Evolutionary conservation across 2,113 vertebrate species (phyloP), one percentile per base, ranked within the genome.

Genomic region (Empidonax alnorum): DNA sequence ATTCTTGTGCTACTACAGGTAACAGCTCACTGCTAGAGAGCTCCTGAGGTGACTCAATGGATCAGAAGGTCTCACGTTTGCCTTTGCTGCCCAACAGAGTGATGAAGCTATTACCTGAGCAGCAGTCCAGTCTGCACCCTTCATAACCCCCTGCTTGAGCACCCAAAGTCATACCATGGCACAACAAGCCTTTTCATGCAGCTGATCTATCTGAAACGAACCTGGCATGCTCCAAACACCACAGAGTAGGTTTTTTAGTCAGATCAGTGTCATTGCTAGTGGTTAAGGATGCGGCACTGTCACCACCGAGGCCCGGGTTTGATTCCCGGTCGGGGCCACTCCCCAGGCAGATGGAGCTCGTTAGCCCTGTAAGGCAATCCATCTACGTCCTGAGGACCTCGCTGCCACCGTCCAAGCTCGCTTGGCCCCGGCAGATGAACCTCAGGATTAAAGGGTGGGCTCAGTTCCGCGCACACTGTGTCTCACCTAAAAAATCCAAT

Each of bases 91-190:
- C 24, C 44, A 42, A 13, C 12, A 33, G 33, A 33, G 18, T 30
- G 20, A 69, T 68, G 53, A 75, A 94, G 22, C 11, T 74, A 8
- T 62, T 76, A 33, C 23, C 62, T 44, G 39, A 84, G 23, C 27
- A 42, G 39, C 62, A 80, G 16, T 24, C 6, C 39, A 59, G 47
- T 6, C 14, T 2, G 1, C 13, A 55, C 9, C 7, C 18, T 42
- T 76, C 1, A 0, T 20, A 5, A 19, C 5, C 10, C 19, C 1
- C 33, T 56, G 7, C 30, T 47, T 49, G 35, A 16, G 10, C 28
- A 58, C n/a, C 14, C 6, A 33, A 18, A 6, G 24, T 65, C 20
- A 17, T 9, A 28, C 4, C n/a, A 44, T 0, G 0, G 39, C 28
- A 73, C n/a, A n/a, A 11, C 8, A 5, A 84, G n/a, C 31, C 46